Evolutionary conservation across 2,113 vertebrate species (phyloP).

Genomic region (Ptychochromis oligacanthus): DNA sequence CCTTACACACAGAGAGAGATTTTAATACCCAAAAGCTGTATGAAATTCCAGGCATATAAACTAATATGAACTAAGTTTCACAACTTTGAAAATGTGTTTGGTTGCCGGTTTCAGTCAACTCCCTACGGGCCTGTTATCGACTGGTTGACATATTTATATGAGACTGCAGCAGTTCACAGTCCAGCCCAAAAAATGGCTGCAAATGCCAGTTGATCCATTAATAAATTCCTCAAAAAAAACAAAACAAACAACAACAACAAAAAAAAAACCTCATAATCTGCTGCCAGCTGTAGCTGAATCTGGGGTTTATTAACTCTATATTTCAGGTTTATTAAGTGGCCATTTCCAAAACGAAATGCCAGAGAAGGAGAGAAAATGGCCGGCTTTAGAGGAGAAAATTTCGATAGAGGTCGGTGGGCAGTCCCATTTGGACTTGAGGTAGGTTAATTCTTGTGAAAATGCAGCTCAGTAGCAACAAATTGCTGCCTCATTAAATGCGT

Average conservation of each 20-base stretch:
- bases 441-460: background rate
- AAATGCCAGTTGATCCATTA: background rate
- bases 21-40: background rate
- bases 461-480: background rate
- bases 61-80: background rate
- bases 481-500: background rate
- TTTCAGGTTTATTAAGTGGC: background rate
- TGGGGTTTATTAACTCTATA: background rate
- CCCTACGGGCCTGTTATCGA: background rate
- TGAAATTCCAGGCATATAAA: background rate
- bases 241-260: background rate
- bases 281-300: background rate
- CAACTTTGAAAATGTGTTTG: background rate
- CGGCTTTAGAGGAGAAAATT: background rate
- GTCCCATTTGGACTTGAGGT: background rate
- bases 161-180: background rate
- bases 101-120: background rate
- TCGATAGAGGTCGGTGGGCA: background rate
- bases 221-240: background rate
- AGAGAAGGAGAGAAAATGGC: background rate
- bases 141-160: background rate
- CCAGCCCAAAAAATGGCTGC: background rate
- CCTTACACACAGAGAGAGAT: background rate
- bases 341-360: background rate
- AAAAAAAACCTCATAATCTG: fast-evolving